These are phyloP conservation scores for Notocelia uddmanniana DNA, from an alignment of 2,888 invertebrate species.

Conservation along the genomic window DNA sequence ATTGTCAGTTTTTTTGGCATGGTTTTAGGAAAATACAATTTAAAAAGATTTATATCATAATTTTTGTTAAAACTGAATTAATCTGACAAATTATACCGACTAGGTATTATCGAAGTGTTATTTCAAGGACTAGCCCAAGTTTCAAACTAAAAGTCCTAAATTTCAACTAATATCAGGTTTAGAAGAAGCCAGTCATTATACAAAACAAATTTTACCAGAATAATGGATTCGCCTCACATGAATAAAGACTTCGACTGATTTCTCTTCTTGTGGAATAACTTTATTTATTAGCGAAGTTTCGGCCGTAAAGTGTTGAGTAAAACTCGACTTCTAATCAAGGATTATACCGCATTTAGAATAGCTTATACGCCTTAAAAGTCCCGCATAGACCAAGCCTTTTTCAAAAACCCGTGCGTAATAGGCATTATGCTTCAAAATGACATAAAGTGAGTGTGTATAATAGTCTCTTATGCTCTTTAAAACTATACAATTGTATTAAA, in stretches of 20 bases:
- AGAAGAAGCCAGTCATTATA: not conserved
- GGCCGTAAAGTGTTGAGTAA: constrained; percentile 22
- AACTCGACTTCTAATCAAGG: constrained; percentile 32
- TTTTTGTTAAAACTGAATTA: not conserved
- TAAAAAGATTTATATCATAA: not conserved
- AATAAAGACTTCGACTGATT: constrained; percentile 16
- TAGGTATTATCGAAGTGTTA: not conserved
- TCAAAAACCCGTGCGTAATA: not conserved
- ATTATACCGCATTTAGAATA: not conserved
- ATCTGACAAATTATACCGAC: not conserved
- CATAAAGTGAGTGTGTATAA: not conserved
- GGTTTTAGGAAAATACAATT: no score
- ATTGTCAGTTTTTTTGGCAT: no score
- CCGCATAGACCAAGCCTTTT: not conserved
- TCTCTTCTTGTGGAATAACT: constrained; percentile 25
- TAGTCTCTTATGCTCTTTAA: not conserved
- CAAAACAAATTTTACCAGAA: not conserved
- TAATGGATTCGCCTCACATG: constrained; percentile 10
- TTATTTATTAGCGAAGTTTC: constrained; percentile 34
- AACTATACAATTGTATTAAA: not conserved
- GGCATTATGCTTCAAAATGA: no score
- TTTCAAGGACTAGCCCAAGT: not conserved
- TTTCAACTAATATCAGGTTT: not conserved
- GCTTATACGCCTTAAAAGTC: not conserved
- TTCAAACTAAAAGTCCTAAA: no score